Evolutionary conservation across 2,888 invertebrate genomes (phyloP), one percentile per base, ranked within the genome.

Genomic region (Drosophila silvestris): DNA sequence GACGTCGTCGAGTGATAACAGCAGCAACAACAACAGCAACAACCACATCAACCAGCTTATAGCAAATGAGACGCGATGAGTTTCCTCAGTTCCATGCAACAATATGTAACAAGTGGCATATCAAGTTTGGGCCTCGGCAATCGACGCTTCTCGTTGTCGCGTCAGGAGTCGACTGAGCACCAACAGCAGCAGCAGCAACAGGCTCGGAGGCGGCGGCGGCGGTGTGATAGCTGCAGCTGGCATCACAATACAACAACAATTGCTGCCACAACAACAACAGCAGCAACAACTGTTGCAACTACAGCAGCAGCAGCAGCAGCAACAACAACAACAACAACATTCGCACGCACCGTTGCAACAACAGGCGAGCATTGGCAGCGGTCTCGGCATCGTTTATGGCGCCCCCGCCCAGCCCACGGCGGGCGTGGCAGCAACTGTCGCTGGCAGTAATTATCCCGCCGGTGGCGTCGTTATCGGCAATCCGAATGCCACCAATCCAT

Each of bases 91-190:
- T 97, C 97, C 50, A 94, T 97, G 88, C 96, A 97, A 91, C 97
- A 97, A 93, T 97, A 97, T 93, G 97, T 97, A 93, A 97, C 96
- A 91, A 97, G 97, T 94, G 97, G 97, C 92, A 97, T 97, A 82
- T 97, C 97, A 57, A 97, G 96, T 89, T 94, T 97, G 85, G 96
- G 96, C 76, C 94, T 97, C 73, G 96, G 97, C 82, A 96, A 97
- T 67, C 96, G 96, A 79, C 95, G 96, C 77, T 96, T 95, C 91
- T 96, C 96, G 22, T 94, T 96, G 71, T 94, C 96, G 32, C 95
- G 96, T 2, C 96, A 96, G 91, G 95, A 95, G 79, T 95, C 96
- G 47, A 94, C 94, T 32, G 95, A 95, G 73, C 91, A 47, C 4
- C 47, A 22, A 14, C 47, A 47, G 14, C 47, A 47, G 47, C 47